Percentiles rank a stretch among this genome's conserved stretches.
Evolutionary conservation across 2,113 vertebrate species (phyloP).

Genomic region (Sinosuthora webbiana): DNA sequence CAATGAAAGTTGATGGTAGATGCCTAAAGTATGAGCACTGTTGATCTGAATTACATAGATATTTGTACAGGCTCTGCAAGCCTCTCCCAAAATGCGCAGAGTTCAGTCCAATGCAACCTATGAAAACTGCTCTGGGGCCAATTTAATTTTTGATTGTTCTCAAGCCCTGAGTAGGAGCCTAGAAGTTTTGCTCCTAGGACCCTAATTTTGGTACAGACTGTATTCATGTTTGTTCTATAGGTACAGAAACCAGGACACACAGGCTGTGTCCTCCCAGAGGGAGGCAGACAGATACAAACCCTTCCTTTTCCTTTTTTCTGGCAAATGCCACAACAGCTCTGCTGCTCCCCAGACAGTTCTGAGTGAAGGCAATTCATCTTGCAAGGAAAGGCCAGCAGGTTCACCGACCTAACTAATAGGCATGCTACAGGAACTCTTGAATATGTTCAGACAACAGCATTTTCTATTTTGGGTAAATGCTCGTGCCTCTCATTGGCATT

Average conservation of each 20-base stretch:
- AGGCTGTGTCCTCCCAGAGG: not conserved
- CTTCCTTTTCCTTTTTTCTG: not conserved
- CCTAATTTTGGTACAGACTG: not conserved
- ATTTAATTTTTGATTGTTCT: not conserved
- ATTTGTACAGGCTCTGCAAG: not conserved
- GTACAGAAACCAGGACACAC: not conserved
- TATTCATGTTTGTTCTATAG: not conserved
- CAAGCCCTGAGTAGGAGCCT: not conserved
- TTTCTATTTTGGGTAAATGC: not conserved
- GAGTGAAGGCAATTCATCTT: conserved; percentile 6
- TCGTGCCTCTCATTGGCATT: not conserved
- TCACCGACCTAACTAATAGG: not conserved
- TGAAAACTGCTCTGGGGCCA: not conserved
- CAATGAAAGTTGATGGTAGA: accelerated
- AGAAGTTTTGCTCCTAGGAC: not conserved
- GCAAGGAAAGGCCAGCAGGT: not conserved
- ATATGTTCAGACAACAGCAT: not conserved
- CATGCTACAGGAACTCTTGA: not conserved
- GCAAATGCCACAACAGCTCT: not conserved
- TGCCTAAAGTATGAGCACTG: not conserved
- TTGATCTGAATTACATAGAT: not conserved
- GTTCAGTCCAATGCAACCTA: not conserved
- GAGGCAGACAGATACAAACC: not conserved
- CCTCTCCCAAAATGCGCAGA: not conserved
- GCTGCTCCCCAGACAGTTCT: not conserved